These are phyloP conservation scores for Tethya wilhelma DNA, from an alignment of 37 sponge, comb jelly and placozoan species.

Conservation along the genomic window DNA sequence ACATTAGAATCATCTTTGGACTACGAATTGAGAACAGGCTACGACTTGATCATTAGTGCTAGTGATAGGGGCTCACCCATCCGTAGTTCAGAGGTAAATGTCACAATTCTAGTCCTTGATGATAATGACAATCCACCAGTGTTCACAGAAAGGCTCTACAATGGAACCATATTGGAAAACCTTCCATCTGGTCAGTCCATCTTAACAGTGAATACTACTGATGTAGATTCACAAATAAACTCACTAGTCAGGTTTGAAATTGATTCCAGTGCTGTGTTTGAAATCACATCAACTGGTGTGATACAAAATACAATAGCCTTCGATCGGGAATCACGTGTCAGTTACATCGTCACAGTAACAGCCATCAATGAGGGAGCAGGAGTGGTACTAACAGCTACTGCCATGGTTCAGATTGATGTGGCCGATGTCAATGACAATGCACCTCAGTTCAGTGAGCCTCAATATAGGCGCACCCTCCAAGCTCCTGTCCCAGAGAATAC, in stretches of 20 bases:
- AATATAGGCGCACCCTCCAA: conserved; percentile 21
- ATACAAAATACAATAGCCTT: conserved; percentile 9
- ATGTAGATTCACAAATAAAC: conserved; percentile 53
- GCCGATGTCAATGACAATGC: conserved; percentile 62
- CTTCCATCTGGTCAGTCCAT: conserved; percentile 22
- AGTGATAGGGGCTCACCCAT: conserved; percentile 58
- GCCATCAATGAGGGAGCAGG: conserved; percentile 51
- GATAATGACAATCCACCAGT: conserved; percentile 57
- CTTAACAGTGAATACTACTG: conserved; percentile 27
- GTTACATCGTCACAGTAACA: conserved; percentile 26
- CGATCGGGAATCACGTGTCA: conserved; percentile 45
- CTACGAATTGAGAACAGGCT: conserved; percentile 25
- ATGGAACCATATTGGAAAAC: conserved; percentile 38
- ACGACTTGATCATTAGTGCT: conserved; percentile 31
- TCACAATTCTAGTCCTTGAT: conserved; percentile 43
- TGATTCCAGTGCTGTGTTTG: conserved; percentile 30
- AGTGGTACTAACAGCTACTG: conserved; percentile 23
- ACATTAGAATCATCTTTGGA: conserved; percentile 25
- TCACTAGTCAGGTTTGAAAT: conserved; percentile 28
- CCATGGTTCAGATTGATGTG: conserved; percentile 19
- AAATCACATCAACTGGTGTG: conserved; percentile 36
- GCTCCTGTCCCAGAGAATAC: conserved; percentile 23
- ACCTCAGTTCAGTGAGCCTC: conserved; percentile 31
- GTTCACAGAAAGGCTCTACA: conserved; percentile 32
- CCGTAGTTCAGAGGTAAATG: conserved; percentile 7